phyloP scores from a whole-genome alignment of 2,888 invertebrate genomes.

The Macrophya annulata region DNA sequence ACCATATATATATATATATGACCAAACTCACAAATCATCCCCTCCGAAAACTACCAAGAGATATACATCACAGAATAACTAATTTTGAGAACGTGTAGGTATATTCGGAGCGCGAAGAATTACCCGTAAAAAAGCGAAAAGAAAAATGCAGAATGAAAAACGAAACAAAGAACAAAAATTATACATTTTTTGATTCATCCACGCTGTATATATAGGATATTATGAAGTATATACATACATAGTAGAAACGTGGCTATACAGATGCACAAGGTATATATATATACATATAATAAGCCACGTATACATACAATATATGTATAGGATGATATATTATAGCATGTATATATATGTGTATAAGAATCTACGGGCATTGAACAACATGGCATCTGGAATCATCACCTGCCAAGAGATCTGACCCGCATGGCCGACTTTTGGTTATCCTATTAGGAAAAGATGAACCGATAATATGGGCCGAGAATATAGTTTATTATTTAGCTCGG shows the following conservation, averaged over 20 bases:
- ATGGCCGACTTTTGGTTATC: slow-evolving; percentile 75
- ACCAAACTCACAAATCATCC: slow-evolving; percentile 31
- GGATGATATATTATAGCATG: slow-evolving; percentile 12
- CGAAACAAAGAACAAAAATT: background rate
- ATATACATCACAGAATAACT: slow-evolving; percentile 9
- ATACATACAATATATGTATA: background rate
- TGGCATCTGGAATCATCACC: slow-evolving; percentile 73
- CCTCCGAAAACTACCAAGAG: slow-evolving; percentile 19
- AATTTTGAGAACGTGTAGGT: background rate
- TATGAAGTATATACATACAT: background rate
- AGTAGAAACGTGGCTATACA: background rate
- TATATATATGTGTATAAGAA: slow-evolving; percentile 29
- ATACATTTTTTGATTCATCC: background rate
- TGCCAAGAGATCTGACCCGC: slow-evolving; percentile 70
- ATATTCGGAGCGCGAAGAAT: background rate
- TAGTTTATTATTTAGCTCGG: slow-evolving; percentile 39
- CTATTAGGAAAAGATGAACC: slow-evolving; percentile 70
- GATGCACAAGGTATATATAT: background rate
- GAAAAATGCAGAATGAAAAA: background rate
- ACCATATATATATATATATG: background rate
- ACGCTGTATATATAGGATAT: background rate
- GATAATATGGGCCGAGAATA: slow-evolving; percentile 26
- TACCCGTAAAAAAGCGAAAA: background rate
- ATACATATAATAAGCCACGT: background rate
- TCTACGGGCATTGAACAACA: slow-evolving; percentile 1